Conservation (phyloP, 2,113 vertebrate genomes). For the Macrotis lagotis region DNA sequence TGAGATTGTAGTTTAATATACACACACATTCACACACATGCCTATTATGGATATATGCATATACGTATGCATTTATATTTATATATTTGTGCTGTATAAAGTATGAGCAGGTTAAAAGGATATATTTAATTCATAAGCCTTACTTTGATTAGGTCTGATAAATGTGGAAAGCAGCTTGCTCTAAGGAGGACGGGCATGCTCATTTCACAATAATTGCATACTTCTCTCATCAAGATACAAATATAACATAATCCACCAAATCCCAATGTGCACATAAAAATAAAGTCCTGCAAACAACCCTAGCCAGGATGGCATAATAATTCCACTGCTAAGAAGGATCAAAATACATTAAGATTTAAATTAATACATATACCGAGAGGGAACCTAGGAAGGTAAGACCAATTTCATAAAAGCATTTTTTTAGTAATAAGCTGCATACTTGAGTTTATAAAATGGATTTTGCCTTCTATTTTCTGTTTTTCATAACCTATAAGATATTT, state of each 20-base stretch:
- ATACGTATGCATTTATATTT: background rate
- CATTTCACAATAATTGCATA: slow-evolving; percentile 67
- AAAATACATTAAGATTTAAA: background rate
- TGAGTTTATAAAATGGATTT: slow-evolving; percentile 15
- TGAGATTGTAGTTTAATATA: background rate
- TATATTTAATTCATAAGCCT: slow-evolving; percentile 74
- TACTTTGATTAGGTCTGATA: slow-evolving; percentile 67
- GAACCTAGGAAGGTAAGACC: slow-evolving; percentile 36
- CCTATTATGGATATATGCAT: background rate
- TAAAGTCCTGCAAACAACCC: slow-evolving; percentile 34
- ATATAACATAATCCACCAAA: slow-evolving; percentile 65
- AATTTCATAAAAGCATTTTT: slow-evolving; percentile 37
- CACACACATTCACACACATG: background rate
- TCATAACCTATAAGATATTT: slow-evolving; percentile 6
- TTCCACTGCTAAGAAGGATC: background rate
- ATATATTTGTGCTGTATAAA: background rate
- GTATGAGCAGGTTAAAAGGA: slow-evolving; percentile 52
- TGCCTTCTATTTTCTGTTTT: slow-evolving; percentile 26
- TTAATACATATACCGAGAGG: slow-evolving; percentile 19
- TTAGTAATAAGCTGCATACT: background rate
- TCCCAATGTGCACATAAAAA: slow-evolving; percentile 45
- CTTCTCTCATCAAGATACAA: slow-evolving; percentile 63
- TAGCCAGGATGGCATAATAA: slow-evolving; percentile 18
- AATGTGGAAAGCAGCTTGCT: slow-evolving; percentile 49
- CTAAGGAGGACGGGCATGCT: slow-evolving; percentile 61